A percentile compares a stretch with the other conserved stretches of the same genome.
Evolutionary conservation across 1,140 invertebrate genomes (phyloP).

Genomic region (Penaeus indicus): DNA sequence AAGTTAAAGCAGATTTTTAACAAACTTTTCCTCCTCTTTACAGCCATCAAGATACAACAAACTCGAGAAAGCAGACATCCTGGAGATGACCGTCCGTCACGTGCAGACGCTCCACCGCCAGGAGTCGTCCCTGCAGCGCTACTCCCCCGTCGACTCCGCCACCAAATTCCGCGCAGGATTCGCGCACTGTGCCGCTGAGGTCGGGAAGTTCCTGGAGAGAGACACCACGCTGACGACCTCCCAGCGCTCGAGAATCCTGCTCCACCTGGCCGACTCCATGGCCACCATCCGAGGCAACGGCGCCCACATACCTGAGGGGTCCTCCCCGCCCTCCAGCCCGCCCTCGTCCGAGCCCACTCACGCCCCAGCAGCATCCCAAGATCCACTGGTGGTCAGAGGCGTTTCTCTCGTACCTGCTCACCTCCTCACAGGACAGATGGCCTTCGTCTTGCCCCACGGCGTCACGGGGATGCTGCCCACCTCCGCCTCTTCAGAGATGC

Average conservation of each 20-base stretch:
- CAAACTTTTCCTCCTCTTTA: constrained; percentile 69
- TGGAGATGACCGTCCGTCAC: constrained; percentile 70
- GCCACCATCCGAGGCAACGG: not conserved
- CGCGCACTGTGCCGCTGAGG: constrained; percentile 53
- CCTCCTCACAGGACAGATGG: constrained; percentile 43
- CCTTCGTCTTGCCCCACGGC: constrained; percentile 41
- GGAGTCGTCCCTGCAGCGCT: constrained; percentile 82
- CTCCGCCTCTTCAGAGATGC: constrained; percentile 3
- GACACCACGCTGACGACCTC: constrained; percentile 22
- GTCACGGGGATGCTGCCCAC: constrained; percentile 6
- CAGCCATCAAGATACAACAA: constrained; percentile 59
- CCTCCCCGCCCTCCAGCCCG: constrained; percentile 72
- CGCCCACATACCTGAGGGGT: not conserved
- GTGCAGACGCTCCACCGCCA: constrained; percentile 77
- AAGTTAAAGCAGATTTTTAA: not conserved
- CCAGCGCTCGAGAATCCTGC: constrained; percentile 45
- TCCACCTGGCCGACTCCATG: constrained; percentile 46
- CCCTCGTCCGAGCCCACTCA: constrained; percentile 5
- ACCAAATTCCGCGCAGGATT: constrained; percentile 57
- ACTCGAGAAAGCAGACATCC: constrained; percentile 92
- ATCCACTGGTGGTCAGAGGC: constrained; percentile 77
- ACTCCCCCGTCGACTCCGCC: constrained; percentile 31
- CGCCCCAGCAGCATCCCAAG: not conserved
- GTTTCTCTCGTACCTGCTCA: constrained; percentile 73
- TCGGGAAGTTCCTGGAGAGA: constrained; percentile 46